phyloP scores from a whole-genome alignment of 53 echinoderm and acorn worm species.

The Patiria pectinifera region DNA sequence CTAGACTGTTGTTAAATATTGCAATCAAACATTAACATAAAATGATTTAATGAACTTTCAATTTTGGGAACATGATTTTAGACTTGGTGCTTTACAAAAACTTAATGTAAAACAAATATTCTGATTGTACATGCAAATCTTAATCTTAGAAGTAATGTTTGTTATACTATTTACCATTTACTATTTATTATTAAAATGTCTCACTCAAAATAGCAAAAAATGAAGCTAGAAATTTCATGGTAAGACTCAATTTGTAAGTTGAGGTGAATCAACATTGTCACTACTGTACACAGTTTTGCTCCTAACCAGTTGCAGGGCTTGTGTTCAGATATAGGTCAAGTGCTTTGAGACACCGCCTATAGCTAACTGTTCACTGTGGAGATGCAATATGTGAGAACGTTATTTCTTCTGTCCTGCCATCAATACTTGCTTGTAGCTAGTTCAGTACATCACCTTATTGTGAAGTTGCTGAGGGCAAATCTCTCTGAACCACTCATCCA shows the following conservation, averaged over 20 bases:
- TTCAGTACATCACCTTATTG: background rate
- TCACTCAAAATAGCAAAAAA: too few species aligned
- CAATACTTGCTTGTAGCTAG: slow-evolving; percentile 47
- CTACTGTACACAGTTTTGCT: background rate
- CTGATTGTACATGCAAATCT: too few species aligned
- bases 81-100: too few species aligned
- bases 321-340: slow-evolving; percentile 41
- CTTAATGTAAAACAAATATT: too few species aligned
- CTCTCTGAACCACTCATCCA: slow-evolving; percentile 25
- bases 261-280: background rate
- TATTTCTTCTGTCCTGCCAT: background rate
- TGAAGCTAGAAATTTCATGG: background rate
- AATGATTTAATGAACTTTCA: too few species aligned
- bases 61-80: too few species aligned
- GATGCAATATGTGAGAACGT: background rate
- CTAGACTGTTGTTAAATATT: too few species aligned
- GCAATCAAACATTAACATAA: too few species aligned
- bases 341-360: slow-evolving; percentile 33
- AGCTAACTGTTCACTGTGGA: background rate
- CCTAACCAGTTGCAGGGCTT: background rate
- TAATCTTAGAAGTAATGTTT: too few species aligned
- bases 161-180: too few species aligned
- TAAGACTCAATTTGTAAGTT: background rate
- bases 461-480: background rate
- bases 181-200: too few species aligned